phyloP scores from a whole-genome alignment of 2,113 vertebrate genomes.

The Desmodus rotundus region DNA sequence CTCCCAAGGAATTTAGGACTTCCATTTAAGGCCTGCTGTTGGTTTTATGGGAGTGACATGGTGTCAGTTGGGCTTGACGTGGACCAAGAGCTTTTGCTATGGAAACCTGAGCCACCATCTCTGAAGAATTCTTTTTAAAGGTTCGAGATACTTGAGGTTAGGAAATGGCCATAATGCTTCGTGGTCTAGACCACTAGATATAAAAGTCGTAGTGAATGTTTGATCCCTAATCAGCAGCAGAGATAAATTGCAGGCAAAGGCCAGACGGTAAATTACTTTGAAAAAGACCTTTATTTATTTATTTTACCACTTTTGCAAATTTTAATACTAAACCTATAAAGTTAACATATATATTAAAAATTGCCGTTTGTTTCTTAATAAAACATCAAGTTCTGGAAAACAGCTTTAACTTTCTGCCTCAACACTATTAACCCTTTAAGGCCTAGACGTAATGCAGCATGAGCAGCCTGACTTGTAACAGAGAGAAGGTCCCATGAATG shows the following conservation, averaged over 20 bases:
- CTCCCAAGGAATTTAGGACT: not conserved
- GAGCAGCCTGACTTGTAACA: not conserved
- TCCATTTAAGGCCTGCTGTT: not conserved
- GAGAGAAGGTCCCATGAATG: not conserved
- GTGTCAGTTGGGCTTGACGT: not conserved
- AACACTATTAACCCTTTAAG: not conserved
- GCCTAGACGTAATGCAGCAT: not conserved
- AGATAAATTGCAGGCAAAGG: not conserved
- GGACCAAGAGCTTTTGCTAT: not conserved
- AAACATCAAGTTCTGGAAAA: not conserved
- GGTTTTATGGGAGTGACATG: not conserved
- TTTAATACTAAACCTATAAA: no score
- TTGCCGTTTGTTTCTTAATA: no score
- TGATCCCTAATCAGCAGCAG: not conserved
- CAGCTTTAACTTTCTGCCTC: not conserved
- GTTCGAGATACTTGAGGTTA: not conserved
- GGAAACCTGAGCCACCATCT: not conserved
- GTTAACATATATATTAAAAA: no score
- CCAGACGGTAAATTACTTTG: not conserved
- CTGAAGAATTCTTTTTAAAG: constrained; percentile 9
- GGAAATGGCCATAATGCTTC: not conserved
- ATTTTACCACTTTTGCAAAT: no score
- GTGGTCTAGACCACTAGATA: not conserved
- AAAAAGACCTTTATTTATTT: not conserved
- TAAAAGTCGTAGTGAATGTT: not conserved